Evolutionary conservation across 2,888 invertebrate species (phyloP).

Genomic region (Coremacera marginata): DNA sequence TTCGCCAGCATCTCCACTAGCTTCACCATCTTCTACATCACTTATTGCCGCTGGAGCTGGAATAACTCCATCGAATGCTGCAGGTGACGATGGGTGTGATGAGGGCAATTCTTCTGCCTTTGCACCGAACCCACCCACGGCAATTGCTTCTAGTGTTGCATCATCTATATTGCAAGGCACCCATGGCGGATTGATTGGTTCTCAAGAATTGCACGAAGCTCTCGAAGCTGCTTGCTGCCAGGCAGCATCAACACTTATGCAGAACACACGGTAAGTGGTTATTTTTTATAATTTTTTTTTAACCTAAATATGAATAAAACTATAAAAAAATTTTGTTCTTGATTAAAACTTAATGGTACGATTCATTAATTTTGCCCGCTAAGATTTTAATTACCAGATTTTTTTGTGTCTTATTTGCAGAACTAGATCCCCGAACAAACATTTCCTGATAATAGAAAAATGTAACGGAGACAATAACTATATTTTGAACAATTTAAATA

Average conservation of each 20-base stretch:
- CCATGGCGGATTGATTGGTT: slow-evolving; percentile 49
- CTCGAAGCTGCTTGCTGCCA: slow-evolving; percentile 57
- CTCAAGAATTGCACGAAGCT: slow-evolving; percentile 56
- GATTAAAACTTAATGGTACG: too few species aligned
- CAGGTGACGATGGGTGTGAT: not conserved
- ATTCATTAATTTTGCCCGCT: too few species aligned
- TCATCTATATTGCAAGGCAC: slow-evolving; percentile 48
- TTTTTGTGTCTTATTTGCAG: too few species aligned
- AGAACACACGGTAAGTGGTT: slow-evolving; percentile 49
- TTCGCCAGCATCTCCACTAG: slow-evolving; percentile 64
- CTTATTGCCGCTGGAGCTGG: slow-evolving; percentile 14
- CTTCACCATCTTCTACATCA: slow-evolving; percentile 57
- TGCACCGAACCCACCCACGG: slow-evolving; percentile 41
- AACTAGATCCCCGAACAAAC: too few species aligned
- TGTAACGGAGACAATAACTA: too few species aligned
- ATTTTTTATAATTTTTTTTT: not conserved
- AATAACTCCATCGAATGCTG: slow-evolving; percentile 32
- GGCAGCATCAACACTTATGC: slow-evolving; percentile 50
- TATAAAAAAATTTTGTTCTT: too few species aligned
- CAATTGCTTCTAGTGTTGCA: slow-evolving; percentile 45
- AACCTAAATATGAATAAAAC: not conserved
- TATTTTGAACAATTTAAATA: too few species aligned
- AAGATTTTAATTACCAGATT: too few species aligned
- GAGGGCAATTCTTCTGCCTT: not conserved
- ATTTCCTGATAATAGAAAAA: too few species aligned